These are phyloP conservation scores for Hoplostethus atlanticus DNA, from an alignment of 2,797 vertebrate species.

Conservation along the genomic window DNA sequence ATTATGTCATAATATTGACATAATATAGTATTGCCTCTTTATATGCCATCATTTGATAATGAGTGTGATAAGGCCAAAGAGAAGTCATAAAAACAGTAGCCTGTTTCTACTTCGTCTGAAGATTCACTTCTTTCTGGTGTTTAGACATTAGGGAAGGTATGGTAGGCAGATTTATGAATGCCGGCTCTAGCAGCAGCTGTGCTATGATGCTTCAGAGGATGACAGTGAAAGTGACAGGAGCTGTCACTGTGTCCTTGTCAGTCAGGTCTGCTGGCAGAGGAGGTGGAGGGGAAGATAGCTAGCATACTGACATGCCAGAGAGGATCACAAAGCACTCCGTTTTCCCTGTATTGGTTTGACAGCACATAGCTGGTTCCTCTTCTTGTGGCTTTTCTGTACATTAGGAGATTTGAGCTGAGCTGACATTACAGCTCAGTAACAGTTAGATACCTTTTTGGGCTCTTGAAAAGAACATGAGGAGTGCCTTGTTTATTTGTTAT, in stretches of 20 bases:
- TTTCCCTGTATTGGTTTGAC: constrained; percentile 28
- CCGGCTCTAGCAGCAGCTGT: constrained; percentile 26
- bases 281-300: constrained; percentile 43
- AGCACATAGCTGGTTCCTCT: constrained; percentile 15
- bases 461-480: not conserved
- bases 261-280: constrained; percentile 47
- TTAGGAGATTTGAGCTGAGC: constrained; percentile 7
- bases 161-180: constrained; percentile 4
- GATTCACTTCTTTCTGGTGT: not conserved
- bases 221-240: constrained; percentile 61
- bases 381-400: constrained; percentile 23
- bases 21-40: not conserved
- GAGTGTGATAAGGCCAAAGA: not conserved
- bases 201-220: constrained; percentile 12
- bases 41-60: not conserved
- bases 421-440: not conserved
- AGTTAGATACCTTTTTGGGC: not conserved
- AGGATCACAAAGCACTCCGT: constrained; percentile 50
- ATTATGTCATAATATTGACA: not conserved
- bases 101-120: not conserved
- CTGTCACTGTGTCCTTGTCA: constrained; percentile 50
- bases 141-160: not conserved
- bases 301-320: constrained; percentile 58
- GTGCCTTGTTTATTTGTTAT: not conserved
- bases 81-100: not conserved